A percentile compares a stretch with the other conserved stretches of the same genome.
Conservation (phyloP, 2,888 invertebrate genomes). For the Nomada fucata region DNA sequence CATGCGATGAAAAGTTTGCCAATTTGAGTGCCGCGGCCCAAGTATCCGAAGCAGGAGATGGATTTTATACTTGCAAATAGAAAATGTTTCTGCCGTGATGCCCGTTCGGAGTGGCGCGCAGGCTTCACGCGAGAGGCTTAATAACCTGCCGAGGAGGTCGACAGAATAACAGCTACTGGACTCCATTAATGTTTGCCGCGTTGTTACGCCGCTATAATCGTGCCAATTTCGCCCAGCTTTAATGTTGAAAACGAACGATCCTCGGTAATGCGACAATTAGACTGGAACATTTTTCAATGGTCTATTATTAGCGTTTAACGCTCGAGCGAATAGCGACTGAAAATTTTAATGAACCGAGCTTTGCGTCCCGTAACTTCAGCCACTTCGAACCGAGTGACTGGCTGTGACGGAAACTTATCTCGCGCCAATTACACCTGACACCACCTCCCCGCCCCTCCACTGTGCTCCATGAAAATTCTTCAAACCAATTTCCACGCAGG, state of each 20-base stretch:
- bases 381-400: background rate
- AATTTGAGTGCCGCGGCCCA: conserved; percentile 43
- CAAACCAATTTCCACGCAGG: background rate
- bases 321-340: conserved; percentile 16
- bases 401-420: background rate
- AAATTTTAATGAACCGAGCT: conserved; percentile 56
- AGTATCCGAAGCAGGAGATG: background rate
- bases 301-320: conserved; percentile 50
- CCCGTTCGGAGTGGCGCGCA: conserved; percentile 11
- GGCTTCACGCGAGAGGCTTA: conserved; percentile 14
- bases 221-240: background rate
- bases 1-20: conserved; percentile 43
- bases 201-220: background rate
- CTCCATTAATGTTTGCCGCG: background rate
- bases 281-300: background rate
- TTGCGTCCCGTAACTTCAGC: conserved; percentile 1
- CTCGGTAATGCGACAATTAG: conserved; percentile 2
- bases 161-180: background rate
- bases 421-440: too few relatives aligned
- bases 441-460: too few relatives aligned
- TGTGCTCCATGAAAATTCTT: too few relatives aligned
- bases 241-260: background rate
- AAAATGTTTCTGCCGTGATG: conserved; percentile 29
- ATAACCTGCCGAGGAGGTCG: background rate
- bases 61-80: conserved; percentile 57